Evolutionary conservation across 92 coral and sea anemone genomes (phyloP).

Genomic region (Micromussa lordhowensis): DNA sequence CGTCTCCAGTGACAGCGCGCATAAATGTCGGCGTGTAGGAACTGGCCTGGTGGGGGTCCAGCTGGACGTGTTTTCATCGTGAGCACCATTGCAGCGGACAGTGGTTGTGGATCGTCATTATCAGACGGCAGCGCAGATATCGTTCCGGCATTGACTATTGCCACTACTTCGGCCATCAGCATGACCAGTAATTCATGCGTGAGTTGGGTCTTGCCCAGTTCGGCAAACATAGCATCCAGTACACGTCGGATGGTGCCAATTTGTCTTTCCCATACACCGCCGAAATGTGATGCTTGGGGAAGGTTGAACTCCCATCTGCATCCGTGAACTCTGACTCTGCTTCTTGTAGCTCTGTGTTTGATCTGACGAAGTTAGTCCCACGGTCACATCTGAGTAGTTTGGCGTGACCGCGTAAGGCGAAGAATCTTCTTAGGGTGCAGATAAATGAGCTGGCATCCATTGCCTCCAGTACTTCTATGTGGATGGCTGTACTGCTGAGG

Average conservation of each 20-base stretch:
- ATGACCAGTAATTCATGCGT: constrained; percentile 35
- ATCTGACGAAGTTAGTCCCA: constrained; percentile 62
- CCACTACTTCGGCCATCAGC: constrained; percentile 39
- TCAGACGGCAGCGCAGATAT: constrained; percentile 44
- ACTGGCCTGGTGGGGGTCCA: constrained; percentile 52
- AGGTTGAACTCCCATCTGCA: constrained; percentile 60
- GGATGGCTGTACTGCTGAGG: constrained; percentile 61
- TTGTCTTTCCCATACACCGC: constrained; percentile 62
- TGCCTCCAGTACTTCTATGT: constrained; percentile 54
- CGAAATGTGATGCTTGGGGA: constrained; percentile 66
- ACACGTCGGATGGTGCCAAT: constrained; percentile 47
- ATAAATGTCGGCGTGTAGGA: constrained; percentile 19
- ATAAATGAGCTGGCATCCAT: constrained; percentile 64
- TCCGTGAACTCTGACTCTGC: constrained; percentile 37
- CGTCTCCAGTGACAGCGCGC: constrained; percentile 27
- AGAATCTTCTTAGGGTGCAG: constrained; percentile 55
- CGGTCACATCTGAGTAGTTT: constrained; percentile 54
- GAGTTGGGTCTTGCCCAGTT: constrained; percentile 32
- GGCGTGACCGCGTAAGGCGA: constrained; percentile 48
- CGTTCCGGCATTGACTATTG: constrained; percentile 45
- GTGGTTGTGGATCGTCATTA: constrained; percentile 47
- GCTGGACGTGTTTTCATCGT: constrained; percentile 42
- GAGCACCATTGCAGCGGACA: constrained; percentile 37
- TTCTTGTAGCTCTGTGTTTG: constrained; percentile 45
- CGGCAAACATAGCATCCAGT: constrained; percentile 33